Conservation (phyloP, 2,797 vertebrate species). For the Rhadinocentrus ornatus region DNA sequence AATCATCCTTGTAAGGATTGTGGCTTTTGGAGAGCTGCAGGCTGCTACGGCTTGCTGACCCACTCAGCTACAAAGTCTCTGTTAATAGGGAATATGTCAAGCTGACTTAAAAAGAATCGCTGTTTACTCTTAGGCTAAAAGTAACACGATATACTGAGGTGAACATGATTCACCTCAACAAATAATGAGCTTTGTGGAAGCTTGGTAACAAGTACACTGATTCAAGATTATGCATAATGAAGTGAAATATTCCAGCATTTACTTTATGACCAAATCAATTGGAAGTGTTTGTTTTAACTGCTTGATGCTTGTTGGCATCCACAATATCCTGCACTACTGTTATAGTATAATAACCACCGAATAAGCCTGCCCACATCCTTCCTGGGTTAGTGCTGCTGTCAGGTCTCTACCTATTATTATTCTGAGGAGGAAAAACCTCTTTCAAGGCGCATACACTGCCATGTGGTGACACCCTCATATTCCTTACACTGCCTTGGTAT, state of each 20-base stretch:
- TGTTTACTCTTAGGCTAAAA: background rate
- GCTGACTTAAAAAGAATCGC: background rate
- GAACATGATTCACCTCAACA: background rate
- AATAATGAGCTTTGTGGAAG: background rate
- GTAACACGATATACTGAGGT: background rate
- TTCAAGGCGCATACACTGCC: background rate
- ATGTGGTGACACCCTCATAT: conserved; percentile 8
- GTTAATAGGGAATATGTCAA: background rate
- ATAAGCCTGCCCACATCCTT: background rate
- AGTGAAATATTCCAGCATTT: background rate
- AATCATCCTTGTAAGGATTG: background rate
- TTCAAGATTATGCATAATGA: background rate
- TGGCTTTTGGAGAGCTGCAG: background rate
- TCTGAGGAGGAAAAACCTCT: conserved; percentile 13
- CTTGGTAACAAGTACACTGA: background rate
- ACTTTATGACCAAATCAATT: background rate
- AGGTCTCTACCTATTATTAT: conserved; percentile 10
- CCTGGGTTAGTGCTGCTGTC: conserved; percentile 4
- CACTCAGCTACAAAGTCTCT: background rate
- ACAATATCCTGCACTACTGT: background rate
- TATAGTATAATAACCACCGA: background rate
- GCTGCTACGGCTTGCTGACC: background rate
- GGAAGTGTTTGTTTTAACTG: background rate
- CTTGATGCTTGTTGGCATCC: background rate
- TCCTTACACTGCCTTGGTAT: conserved; percentile 27